Conservation (phyloP, 2,113 vertebrate species). For the Morone chrysops region DNA sequence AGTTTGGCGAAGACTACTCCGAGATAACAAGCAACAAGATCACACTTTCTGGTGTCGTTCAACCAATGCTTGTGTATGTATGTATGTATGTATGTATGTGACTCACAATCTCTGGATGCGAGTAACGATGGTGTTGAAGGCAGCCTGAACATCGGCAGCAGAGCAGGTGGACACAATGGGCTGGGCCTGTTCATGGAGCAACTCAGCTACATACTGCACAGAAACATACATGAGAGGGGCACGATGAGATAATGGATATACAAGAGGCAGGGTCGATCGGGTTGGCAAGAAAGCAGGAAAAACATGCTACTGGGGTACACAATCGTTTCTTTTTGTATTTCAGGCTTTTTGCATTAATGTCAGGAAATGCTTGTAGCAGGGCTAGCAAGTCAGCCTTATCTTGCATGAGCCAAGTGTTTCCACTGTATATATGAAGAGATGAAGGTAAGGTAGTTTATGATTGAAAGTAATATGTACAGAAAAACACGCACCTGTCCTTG, state of each 20-base stretch:
- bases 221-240: conserved; percentile 55
- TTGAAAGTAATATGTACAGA: background rate
- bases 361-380: conserved; percentile 1
- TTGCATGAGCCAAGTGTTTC: background rate
- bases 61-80: background rate
- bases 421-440: conserved; percentile 10
- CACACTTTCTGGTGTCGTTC: too few relatives aligned
- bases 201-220: conserved; percentile 80
- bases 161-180: conserved; percentile 87
- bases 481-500: conserved; percentile 84
- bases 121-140: conserved; percentile 87
- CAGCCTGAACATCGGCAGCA: conserved; percentile 84
- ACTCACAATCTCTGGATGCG: conserved; percentile 89
- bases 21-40: background rate
- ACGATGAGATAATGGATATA: conserved; percentile 25
- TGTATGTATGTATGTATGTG: background rate
- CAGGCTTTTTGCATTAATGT: background rate
- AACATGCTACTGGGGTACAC: background rate
- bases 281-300: conserved; percentile 18
- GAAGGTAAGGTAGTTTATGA: background rate
- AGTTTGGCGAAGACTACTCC: background rate
- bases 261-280: background rate
- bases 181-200: conserved; percentile 83
- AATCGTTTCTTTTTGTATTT: background rate
- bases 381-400: background rate